Base-by-base conservation (phyloP, 1,140 invertebrate species). In the Neodiprion pinetum region DNA sequence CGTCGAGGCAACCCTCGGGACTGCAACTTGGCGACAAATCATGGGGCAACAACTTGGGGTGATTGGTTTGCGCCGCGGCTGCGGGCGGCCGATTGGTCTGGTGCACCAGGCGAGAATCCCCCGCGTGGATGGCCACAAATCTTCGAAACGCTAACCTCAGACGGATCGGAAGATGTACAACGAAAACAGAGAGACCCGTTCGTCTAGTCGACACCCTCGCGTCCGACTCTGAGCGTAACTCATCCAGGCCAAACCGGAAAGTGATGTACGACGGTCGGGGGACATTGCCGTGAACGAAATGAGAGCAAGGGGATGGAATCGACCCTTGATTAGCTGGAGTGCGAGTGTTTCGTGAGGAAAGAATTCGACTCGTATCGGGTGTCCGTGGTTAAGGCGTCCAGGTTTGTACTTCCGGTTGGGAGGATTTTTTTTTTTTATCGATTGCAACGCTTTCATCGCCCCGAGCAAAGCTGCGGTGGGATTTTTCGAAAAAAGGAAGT, bases 221-320 rank as follows among this genome's bases (percentile, higher is more conserved):
- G 65, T 48, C 73, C 17, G 53, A 69, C 70, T 78, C 68, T 9
- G 48, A 48, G 68, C 75, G 78, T 82, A 81, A 81, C 72, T 83
- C 78, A 83, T 83, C 76, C 72, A 68, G 76, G 76, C 70, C 11
- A 65, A 71, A 53, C 72, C 72, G 72, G 67, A 75, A 70, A 72
- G 74, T 82, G 80, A 84, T 83, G 78, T 82, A 84, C 81, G 82
- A 75, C 78, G 82, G 76, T 80, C 79, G 78, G 5, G 28, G 79
- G 79, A 81, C 74, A 77, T 73, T 75, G 21, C 9, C 48, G 75
- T 76, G 76, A 23, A 11, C 8, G 67, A 66, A 49, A 74, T 40
- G 28, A 40, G 28, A 40, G 28, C 28, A 69, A 10, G 4, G 72
- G 28, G 48, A 40, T 40, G 28, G 28, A 61, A 69, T 65, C 72